Conservation (phyloP, 92 coral and sea anemone species). For the Chrysogorgia sp. region DNA sequence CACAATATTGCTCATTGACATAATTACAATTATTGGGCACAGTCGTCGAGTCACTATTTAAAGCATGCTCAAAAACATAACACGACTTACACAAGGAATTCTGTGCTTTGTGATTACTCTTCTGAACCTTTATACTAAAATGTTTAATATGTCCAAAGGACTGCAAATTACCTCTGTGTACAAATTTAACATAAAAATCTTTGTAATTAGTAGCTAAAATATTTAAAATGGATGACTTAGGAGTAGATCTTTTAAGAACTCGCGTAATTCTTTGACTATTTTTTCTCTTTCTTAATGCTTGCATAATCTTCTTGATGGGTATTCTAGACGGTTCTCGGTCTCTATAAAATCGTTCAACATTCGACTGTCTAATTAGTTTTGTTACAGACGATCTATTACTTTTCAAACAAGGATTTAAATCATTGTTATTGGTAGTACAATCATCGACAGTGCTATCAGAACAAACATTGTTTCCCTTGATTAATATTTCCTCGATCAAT, state of each 20-base stretch:
- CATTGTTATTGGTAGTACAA: slow-evolving; percentile 1
- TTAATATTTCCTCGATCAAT: too few species aligned
- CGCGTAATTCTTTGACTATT: slow-evolving; percentile 30
- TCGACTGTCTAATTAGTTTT: slow-evolving; percentile 36
- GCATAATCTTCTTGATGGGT: slow-evolving; percentile 48
- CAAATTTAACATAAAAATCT: slow-evolving; percentile 38
- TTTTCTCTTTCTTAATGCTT: slow-evolving; percentile 49
- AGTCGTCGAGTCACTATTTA: not conserved
- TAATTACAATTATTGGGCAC: not conserved
- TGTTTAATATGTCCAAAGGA: not conserved
- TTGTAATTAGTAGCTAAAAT: slow-evolving; percentile 39
- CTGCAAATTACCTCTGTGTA: slow-evolving; percentile 40
- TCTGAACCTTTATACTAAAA: not conserved
- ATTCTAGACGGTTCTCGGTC: slow-evolving; percentile 67
- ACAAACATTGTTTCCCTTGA: too few species aligned
- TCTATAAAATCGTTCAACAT: slow-evolving; percentile 34
- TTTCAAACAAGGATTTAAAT: not conserved
- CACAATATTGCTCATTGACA: slow-evolving; percentile 44
- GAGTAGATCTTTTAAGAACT: slow-evolving; percentile 45
- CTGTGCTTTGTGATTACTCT: too few species aligned
- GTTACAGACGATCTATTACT: slow-evolving; percentile 11
- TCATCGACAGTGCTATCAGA: too few species aligned
- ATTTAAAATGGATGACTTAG: slow-evolving; percentile 45
- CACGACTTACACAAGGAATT: too few species aligned
- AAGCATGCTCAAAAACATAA: not conserved